These are phyloP conservation scores for Amaurobius ferox DNA, from an alignment of 2,888 invertebrate species.

Conservation along the genomic window DNA sequence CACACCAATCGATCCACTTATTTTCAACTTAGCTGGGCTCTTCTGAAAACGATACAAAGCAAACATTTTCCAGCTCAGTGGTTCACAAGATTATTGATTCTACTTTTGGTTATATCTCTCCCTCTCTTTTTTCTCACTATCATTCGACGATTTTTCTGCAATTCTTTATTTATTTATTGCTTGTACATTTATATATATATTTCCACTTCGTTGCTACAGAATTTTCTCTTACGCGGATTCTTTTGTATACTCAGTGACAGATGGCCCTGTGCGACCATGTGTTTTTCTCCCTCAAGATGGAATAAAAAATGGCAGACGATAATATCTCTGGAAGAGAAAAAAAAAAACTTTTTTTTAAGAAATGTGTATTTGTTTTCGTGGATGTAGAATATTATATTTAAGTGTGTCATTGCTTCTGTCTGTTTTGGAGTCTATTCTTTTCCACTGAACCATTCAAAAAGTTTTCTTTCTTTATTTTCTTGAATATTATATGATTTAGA, in stretches of 20 bases:
- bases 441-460: slow-evolving; percentile 38
- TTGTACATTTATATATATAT: slow-evolving; percentile 19
- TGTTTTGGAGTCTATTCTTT: slow-evolving; percentile 29
- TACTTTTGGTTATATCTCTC: slow-evolving; percentile 26
- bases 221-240: slow-evolving; percentile 34
- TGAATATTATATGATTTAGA: neutral
- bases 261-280: slow-evolving; percentile 56
- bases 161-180: slow-evolving; percentile 54
- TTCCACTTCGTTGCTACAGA: slow-evolving; percentile 23
- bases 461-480: neutral
- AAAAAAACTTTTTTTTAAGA: slow-evolving; percentile 13
- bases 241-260: slow-evolving; percentile 36
- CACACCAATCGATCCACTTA: slow-evolving; percentile 8
- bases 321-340: slow-evolving; percentile 11
- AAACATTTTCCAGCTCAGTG: slow-evolving; percentile 25
- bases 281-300: slow-evolving; percentile 17
- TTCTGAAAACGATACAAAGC: slow-evolving; percentile 36
- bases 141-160: slow-evolving; percentile 54
- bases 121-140: slow-evolving; percentile 19
- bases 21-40: too few relatives aligned
- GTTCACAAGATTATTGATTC: too few relatives aligned
- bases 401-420: slow-evolving; percentile 34
- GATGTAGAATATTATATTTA: slow-evolving; percentile 43
- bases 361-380: slow-evolving; percentile 49
- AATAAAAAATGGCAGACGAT: neutral